A percentile compares a stretch with the other conserved stretches of the same genome.
Conservation (phyloP, 2,888 invertebrate genomes). For the Parascotia fuliginaria region DNA sequence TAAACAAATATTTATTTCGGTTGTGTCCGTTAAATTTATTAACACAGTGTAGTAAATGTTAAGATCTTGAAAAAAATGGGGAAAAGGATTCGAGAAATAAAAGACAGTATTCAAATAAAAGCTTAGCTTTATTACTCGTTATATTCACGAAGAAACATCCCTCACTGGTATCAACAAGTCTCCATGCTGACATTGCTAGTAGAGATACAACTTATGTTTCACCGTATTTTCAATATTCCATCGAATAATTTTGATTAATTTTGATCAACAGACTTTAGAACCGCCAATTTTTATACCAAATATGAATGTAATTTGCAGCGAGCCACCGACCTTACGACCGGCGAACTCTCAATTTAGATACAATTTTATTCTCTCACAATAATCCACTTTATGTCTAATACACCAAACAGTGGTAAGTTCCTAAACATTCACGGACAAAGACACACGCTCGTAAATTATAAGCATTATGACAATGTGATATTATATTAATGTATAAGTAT, state of each 20-base stretch:
- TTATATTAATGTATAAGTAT: slow-evolving; percentile 83
- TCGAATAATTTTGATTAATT: slow-evolving; percentile 76
- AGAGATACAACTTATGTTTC: slow-evolving; percentile 72
- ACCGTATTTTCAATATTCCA: slow-evolving; percentile 60
- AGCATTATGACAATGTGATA: slow-evolving; percentile 86
- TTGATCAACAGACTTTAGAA: slow-evolving; percentile 59
- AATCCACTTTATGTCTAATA: slow-evolving; percentile 78
- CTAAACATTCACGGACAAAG: slow-evolving; percentile 86
- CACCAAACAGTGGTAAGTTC: slow-evolving; percentile 82
- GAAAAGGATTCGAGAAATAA: slow-evolving; percentile 59
- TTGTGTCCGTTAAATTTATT: too few species aligned
- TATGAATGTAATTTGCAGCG: slow-evolving; percentile 66
- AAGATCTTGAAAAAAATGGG: background rate
- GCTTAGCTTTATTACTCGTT: slow-evolving; percentile 91
- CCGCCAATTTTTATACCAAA: slow-evolving; percentile 59
- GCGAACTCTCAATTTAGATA: slow-evolving; percentile 66
- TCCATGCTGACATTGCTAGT: slow-evolving; percentile 69
- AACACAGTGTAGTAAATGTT: background rate
- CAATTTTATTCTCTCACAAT: slow-evolving; percentile 66
- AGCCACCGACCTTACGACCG: slow-evolving; percentile 46
- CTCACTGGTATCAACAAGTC: slow-evolving; percentile 82
- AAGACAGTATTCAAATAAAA: slow-evolving; percentile 87
- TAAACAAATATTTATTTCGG: too few species aligned
- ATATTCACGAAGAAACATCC: slow-evolving; percentile 88
- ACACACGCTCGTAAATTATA: slow-evolving; percentile 86